These are phyloP conservation scores for Cyclina sinensis DNA, from an alignment of 1,140 invertebrate genomes.

Conservation along the genomic window DNA sequence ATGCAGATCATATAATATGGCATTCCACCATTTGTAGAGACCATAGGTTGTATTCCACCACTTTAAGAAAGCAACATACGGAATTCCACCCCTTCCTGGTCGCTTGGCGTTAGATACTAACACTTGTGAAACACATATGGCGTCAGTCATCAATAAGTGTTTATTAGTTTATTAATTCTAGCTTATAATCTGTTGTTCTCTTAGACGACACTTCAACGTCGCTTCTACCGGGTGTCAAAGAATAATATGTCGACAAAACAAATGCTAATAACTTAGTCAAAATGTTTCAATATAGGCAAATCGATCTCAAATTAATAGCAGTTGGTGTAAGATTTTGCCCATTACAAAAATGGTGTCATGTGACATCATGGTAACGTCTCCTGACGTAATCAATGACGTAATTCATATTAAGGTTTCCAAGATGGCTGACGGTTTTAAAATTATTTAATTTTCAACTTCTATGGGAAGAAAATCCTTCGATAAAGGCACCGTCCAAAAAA, in stretches of 20 bases:
- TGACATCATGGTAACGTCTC: constrained; percentile 10
- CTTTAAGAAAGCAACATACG: no score
- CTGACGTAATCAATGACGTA: constrained; percentile 1
- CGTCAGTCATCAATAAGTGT: no score
- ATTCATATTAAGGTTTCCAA: constrained; percentile 14
- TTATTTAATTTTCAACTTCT: constrained; percentile 58
- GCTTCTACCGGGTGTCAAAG: not conserved
- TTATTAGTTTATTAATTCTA: no score
- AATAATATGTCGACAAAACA: not conserved
- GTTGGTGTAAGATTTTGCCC: not conserved
- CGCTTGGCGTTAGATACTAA: no score
- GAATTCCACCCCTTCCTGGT: no score
- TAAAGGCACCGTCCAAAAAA: not conserved
- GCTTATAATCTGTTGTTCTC: no score
- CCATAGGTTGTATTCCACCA: no score
- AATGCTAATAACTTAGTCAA: not conserved
- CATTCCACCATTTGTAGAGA: no score
- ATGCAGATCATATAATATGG: no score
- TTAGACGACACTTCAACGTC: no score
- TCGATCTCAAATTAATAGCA: not conserved
- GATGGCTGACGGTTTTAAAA: constrained; percentile 52
- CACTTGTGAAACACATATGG: no score
- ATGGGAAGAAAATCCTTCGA: not conserved
- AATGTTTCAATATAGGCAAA: not conserved
- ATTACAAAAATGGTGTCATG: not conserved